Base-by-base conservation (phyloP, 2,113 vertebrate genomes). In the Salminus brasiliensis region DNA sequence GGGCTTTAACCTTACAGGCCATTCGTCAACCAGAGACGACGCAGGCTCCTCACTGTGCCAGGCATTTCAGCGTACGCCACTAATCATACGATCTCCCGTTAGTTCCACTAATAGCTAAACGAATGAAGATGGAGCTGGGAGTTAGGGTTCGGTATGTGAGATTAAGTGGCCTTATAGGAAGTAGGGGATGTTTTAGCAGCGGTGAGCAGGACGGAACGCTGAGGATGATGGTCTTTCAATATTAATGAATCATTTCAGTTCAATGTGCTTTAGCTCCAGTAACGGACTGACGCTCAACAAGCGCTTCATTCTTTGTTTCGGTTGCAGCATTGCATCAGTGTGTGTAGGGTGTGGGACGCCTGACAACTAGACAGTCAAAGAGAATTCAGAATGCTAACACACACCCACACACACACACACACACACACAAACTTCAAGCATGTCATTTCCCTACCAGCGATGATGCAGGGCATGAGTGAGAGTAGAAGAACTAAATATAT, bases 361-460 rank as follows among this genome's bases (percentile, higher is more conserved):
- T 70, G 65, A 70, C 52, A 70, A 47, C 36, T 39, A 27, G 52
- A 59, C 39, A n/a, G 25, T 69, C 75, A 78, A 78, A 78, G 76
- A 70, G 76, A 78, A 78, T 78, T 16, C 52, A 16, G 41, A 57
- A 78, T 59, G 75, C 29, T 53, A 21, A 21, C 65, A 29, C 63
- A 77, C 23, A 21, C 4, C n/a, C n/a, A n/a, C n/a, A n/a, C n/a
- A n/a, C n/a, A n/a, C n/a, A n/a, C n/a, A n/a, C n/a, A n/a, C n/a
- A n/a, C n/a, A n/a, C n/a, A n/a, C n/a, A n/a, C n/a, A n/a, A 15
- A 76, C 66, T 43, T 70, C 53, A 70, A 70, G 55, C 82, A 67
- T 41, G 32, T 34, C 65, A 43, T 49, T 12, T 11, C 60, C 49
- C 43, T 66, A 36, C 45, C 30, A 39, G 15, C 62, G 18, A 36